Evolutionary conservation across 2,888 invertebrate species (phyloP).

Genomic region (Peribatodes rhomboidaria): DNA sequence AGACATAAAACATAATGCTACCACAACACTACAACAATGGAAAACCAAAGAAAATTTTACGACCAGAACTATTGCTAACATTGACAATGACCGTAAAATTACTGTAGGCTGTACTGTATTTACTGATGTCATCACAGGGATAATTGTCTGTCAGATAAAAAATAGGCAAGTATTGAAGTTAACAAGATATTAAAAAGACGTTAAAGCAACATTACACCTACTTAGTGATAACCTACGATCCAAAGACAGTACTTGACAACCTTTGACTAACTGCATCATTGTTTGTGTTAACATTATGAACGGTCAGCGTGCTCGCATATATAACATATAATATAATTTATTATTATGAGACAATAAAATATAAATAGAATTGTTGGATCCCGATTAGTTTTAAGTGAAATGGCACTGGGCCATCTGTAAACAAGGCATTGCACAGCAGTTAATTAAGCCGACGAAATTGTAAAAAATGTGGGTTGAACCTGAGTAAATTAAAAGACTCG

Average conservation of each 20-base stretch:
- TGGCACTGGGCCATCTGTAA: too few species aligned
- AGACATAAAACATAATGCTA: neutral
- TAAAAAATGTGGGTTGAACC: too few species aligned
- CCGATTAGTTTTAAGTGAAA: too few species aligned
- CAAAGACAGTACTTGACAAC: conserved; percentile 6
- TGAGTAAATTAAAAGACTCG: too few species aligned
- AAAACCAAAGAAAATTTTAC: conserved; percentile 1
- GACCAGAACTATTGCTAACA: conserved; percentile 8
- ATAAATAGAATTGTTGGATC: neutral
- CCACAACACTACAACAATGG: neutral
- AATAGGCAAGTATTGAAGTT: neutral
- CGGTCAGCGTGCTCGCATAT: neutral
- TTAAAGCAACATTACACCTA: conserved; percentile 14
- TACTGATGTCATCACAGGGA: neutral
- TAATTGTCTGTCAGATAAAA: conserved; percentile 2
- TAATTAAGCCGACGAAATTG: too few species aligned
- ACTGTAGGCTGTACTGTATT: neutral
- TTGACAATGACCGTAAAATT: conserved; percentile 9
- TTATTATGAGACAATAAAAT: neutral
- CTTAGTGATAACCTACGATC: conserved; percentile 18
- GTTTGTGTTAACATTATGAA: neutral
- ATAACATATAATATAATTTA: neutral
- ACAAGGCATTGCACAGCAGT: too few species aligned
- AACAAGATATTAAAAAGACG: conserved; percentile 26
- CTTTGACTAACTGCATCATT: conserved; percentile 13